A percentile compares a stretch with the other conserved stretches of the same genome.
phyloP scores from a whole-genome alignment of 2,888 invertebrate genomes.

The Drosophila tanythrix region DNA sequence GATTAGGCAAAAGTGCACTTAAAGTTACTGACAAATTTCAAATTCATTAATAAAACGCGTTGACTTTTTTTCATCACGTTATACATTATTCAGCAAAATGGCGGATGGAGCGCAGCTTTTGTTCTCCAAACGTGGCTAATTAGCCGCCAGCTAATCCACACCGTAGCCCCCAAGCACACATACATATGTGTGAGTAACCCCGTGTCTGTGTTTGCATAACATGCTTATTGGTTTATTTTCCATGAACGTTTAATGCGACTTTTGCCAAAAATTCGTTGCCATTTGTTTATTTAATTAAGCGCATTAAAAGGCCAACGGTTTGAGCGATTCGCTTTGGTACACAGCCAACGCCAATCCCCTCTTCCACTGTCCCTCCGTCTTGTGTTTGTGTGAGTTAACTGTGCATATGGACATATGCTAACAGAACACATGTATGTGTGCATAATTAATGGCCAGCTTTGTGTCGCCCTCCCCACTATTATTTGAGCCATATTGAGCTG shows the following conservation, averaged over 20 bases:
- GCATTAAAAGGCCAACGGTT: conserved; percentile 66
- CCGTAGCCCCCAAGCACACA: neutral
- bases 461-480: conserved; percentile 15
- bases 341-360: conserved; percentile 9
- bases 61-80: conserved; percentile 11
- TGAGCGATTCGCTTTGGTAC: conserved; percentile 24
- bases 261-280: conserved; percentile 49
- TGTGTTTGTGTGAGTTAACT: conserved; percentile 5
- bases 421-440: conserved; percentile 47
- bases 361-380: neutral
- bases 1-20: conserved; percentile 54
- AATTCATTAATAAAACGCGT: conserved; percentile 42
- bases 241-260: conserved; percentile 56
- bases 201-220: conserved; percentile 21
- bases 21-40: conserved; percentile 24
- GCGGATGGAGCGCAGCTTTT: neutral
- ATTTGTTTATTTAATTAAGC: conserved; percentile 81
- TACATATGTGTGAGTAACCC: conserved; percentile 3
- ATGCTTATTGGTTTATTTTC: conserved; percentile 40
- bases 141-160: conserved; percentile 30
- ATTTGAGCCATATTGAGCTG: conserved; percentile 51
- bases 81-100: conserved; percentile 15
- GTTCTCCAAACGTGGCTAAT: conserved; percentile 24
- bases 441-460: conserved; percentile 72
- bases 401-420: conserved; percentile 57